These are phyloP conservation scores for Carassius auratus DNA, from an alignment of 2,113 vertebrate genomes.

Conservation along the genomic window DNA sequence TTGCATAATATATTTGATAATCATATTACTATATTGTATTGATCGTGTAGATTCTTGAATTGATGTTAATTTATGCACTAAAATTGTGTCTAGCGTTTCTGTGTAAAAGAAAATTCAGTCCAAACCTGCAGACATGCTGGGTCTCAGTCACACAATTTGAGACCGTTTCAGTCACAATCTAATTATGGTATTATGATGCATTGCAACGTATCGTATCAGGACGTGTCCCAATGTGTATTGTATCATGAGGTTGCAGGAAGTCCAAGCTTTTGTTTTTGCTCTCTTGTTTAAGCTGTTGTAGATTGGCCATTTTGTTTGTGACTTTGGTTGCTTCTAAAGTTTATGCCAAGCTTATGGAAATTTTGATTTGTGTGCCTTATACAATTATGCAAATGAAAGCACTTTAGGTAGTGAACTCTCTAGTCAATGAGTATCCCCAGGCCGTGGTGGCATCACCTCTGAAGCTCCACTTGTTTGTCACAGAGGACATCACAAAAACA, in stretches of 20 bases:
- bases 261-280: background rate
- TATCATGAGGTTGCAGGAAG: background rate
- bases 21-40: background rate
- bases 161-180: background rate
- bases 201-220: background rate
- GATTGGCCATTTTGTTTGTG: background rate
- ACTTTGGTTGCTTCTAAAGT: background rate
- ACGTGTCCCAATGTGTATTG: background rate
- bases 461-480: constrained; percentile 50
- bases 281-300: background rate
- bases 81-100: background rate
- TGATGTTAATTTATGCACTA: background rate
- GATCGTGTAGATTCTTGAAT: background rate
- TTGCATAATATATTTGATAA: background rate
- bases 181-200: background rate
- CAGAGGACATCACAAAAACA: constrained; percentile 29
- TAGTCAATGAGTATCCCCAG: constrained; percentile 2
- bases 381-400: constrained; percentile 9
- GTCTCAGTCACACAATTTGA: background rate
- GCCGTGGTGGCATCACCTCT: constrained; percentile 43
- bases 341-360: constrained; percentile 2
- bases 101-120: background rate
- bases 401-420: constrained; percentile 12
- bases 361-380: background rate
- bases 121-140: background rate